Conservation (phyloP, 2,113 vertebrate genomes). For the Misgurnus anguillicaudatus region DNA sequence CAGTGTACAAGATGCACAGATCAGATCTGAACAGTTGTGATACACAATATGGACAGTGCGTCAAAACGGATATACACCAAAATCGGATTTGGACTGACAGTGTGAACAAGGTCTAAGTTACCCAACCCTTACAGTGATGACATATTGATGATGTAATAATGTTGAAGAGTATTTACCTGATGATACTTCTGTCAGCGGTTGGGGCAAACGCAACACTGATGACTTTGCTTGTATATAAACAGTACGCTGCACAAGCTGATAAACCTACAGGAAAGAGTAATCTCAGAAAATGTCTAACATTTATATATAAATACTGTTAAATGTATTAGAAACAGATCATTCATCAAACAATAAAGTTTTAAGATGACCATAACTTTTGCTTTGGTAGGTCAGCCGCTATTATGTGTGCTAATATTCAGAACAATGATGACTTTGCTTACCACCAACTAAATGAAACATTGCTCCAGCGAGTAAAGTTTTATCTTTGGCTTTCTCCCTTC, state of each 20-base stretch:
- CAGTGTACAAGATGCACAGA: too few relatives aligned
- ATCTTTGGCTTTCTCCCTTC: conserved; percentile 66
- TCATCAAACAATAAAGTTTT: conserved; percentile 50
- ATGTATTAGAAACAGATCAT: neutral
- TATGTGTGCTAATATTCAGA: neutral
- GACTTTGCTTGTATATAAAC: conserved; percentile 74
- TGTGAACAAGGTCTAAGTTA: too few relatives aligned
- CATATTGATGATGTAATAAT: too few relatives aligned
- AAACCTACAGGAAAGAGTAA: conserved; percentile 62
- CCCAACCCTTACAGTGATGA: too few relatives aligned
- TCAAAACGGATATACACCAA: too few relatives aligned
- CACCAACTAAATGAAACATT: conserved; percentile 67
- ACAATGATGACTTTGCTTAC: conserved; percentile 55
- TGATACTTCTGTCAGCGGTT: conserved; percentile 44
- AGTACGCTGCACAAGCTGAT: conserved; percentile 66
- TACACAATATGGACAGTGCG: too few relatives aligned
- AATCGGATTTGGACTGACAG: too few relatives aligned
- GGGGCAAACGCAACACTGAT: conserved; percentile 58
- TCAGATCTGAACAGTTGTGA: too few relatives aligned
- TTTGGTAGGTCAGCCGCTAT: too few relatives aligned
- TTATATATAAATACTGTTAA: too few relatives aligned
- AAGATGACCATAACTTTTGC: too few relatives aligned
- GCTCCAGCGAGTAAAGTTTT: conserved; percentile 66
- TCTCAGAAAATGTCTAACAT: neutral
- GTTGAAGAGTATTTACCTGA: conserved; percentile 61